These are phyloP conservation scores for Pedionomus torquatus DNA, from an alignment of 2,113 vertebrate genomes.

Conservation along the genomic window DNA sequence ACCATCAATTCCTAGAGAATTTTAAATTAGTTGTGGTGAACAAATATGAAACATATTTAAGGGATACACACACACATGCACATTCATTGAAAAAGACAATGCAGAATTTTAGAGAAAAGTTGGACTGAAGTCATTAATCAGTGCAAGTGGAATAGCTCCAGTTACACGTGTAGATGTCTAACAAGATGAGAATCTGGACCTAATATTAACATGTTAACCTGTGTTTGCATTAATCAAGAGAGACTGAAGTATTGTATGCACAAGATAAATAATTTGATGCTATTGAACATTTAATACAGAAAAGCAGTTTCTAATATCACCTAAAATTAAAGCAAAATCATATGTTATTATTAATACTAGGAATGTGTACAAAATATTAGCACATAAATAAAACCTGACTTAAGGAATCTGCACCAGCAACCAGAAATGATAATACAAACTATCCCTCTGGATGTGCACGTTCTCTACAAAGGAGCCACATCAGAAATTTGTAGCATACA, in stretches of 20 bases:
- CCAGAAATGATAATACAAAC: accelerated
- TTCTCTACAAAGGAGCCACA: neutral
- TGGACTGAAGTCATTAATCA: neutral
- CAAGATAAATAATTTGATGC: neutral
- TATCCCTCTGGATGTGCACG: neutral
- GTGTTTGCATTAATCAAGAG: neutral
- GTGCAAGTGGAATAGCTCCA: neutral
- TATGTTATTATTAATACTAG: neutral
- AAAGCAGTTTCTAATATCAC: neutral
- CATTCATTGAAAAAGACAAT: neutral
- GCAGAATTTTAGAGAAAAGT: neutral
- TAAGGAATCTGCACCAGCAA: neutral
- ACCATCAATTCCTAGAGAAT: neutral
- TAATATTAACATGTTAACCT: neutral
- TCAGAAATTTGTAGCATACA: neutral
- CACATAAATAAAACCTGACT: neutral
- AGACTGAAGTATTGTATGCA: neutral
- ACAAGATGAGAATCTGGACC: neutral
- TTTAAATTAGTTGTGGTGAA: neutral
- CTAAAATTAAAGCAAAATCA: neutral
- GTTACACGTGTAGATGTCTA: neutral
- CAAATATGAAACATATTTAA: neutral
- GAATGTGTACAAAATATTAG: neutral
- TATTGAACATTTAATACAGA: neutral
- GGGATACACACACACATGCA: neutral